Base-by-base conservation (phyloP, 2,888 invertebrate genomes). In the Odontomyia ornata region DNA sequence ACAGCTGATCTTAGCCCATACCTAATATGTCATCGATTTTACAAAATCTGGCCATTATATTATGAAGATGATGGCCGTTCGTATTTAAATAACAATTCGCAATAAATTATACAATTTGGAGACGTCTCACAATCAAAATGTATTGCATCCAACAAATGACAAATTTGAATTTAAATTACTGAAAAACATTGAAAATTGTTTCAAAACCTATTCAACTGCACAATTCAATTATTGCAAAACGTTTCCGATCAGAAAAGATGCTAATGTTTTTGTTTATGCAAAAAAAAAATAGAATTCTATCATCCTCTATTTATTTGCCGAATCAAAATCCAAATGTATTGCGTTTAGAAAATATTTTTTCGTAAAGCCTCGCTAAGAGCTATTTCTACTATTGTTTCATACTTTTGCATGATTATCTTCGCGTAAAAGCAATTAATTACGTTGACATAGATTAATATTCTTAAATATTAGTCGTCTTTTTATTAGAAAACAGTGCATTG, bases 201-300 rank as follows among this genome's bases (percentile, higher is more conserved):
- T 36, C 9, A 36, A 36, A 36, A 36, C 36, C 9, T 9, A 9
- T 36, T 5, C 36, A 25, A 23, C 25, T 64, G 36, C 28, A 67
- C n/a, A n/a, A 36, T 43, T 9, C 64, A 27, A 18, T 67, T 43
- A 47, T 72, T 72, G 47, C 71, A 56, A 72, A 72, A 72, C 56
- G 52, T 72, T 72, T 72, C 71, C 27, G 71, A 72, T 56, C 28
- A 28, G 4, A 25, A 27, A 52, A 56, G 18, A 72, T 56, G 71
- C 56, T 52, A 13, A 72, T 28, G 21, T 25, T 72, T 56, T 56
- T 47, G 47, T 1, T 27, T 5, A 11, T 18, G 18, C 30, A 56
- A 72, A 11, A 36, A 43, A 36, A 67, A n/a, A 18, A 4, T n/a
- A 67, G 43, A 28, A 13, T 36, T 69, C 3, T 36, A 36, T 9